Percentiles rank a stretch among this genome's conserved stretches.
These are phyloP conservation scores for Tenodera sinensis DNA, from an alignment of 2,888 invertebrate species.

Conservation along the genomic window DNA sequence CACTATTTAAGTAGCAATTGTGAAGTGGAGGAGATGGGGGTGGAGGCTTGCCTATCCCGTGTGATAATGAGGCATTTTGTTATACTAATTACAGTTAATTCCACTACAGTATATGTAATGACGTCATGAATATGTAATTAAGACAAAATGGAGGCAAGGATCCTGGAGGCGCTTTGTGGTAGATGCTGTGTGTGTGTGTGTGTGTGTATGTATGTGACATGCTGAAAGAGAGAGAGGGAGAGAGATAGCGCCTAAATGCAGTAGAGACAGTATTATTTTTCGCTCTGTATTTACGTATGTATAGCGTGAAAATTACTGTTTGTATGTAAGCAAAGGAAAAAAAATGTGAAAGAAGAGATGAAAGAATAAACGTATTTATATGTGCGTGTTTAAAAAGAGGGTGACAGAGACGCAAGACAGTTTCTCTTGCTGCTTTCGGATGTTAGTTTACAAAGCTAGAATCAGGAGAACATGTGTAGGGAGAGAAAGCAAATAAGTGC, in stretches of 20 bases:
- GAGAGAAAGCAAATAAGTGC: no score
- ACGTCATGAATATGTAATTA: conserved; percentile 12
- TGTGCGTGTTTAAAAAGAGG: no score
- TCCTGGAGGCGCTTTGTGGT: neutral
- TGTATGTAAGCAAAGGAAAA: neutral
- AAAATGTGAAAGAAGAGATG: neutral
- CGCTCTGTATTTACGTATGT: neutral
- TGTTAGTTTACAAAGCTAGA: no score
- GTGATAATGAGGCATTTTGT: conserved; percentile 6
- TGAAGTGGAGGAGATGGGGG: neutral
- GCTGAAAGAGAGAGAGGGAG: neutral
- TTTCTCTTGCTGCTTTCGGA: no score
- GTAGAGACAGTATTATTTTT: neutral
- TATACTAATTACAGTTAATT: conserved; percentile 13
- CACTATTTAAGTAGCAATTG: conserved; percentile 1
- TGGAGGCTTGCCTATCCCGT: neutral
- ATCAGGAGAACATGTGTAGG: no score
- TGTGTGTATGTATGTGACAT: neutral
- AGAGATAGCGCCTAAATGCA: neutral
- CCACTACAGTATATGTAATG: neutral
- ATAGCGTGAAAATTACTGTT: neutral
- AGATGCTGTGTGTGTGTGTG: neutral
- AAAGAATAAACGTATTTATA: neutral
- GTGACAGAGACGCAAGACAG: no score
- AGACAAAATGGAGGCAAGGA: neutral